phyloP scores from a whole-genome alignment of 2,888 invertebrate species.

The Apantesis nais region DNA sequence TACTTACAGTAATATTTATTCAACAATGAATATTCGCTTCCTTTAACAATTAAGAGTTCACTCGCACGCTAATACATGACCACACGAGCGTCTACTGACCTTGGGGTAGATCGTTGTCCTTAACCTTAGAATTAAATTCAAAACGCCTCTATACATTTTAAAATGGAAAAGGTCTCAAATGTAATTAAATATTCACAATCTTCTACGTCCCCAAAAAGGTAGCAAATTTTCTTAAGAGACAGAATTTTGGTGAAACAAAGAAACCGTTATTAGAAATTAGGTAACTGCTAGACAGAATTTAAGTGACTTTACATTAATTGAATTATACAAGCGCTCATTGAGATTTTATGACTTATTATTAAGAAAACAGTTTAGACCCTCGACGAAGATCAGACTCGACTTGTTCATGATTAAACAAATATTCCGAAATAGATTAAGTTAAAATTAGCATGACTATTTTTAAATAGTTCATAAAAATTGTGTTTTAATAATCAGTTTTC shows the following conservation, averaged over 20 bases:
- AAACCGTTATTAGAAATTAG: background rate
- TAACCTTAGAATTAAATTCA: conserved; percentile 15
- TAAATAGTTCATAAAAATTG: background rate
- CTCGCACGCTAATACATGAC: conserved; percentile 14
- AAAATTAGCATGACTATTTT: background rate
- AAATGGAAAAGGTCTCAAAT: conserved; percentile 36
- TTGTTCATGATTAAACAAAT: background rate
- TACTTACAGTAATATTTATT: conserved; percentile 9
- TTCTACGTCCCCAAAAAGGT: conserved; percentile 21
- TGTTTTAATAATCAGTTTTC: background rate
- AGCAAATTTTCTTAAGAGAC: conserved; percentile 1
- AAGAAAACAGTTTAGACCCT: background rate
- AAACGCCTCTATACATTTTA: conserved; percentile 22
- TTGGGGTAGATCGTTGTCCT: conserved; percentile 16
- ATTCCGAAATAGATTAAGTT: background rate
- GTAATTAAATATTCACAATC: conserved; percentile 39
- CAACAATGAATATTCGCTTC: conserved; percentile 15
- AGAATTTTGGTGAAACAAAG: conserved; percentile 1
- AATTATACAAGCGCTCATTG: background rate
- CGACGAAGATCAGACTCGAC: background rate
- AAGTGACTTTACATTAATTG: background rate
- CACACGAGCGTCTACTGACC: conserved; percentile 14
- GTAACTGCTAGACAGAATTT: background rate
- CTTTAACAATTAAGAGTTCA: conserved; percentile 14
- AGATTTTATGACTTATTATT: background rate